Base-by-base conservation (phyloP, 2,888 invertebrate genomes). In the Camponotus fellah region DNA sequence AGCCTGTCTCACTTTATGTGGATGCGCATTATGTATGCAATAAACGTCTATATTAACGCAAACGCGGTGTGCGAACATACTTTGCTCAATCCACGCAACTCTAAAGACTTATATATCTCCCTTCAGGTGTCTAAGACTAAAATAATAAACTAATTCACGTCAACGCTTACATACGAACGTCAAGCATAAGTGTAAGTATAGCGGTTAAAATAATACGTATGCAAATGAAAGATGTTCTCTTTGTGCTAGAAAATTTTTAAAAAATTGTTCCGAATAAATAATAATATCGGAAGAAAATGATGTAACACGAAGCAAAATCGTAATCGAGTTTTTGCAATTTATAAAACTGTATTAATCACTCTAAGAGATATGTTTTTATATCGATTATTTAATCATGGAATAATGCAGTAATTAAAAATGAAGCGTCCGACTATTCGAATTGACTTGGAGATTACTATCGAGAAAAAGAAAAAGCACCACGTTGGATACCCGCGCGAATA, bases 401-500 rank as follows among this genome's bases (percentile, higher is more conserved):
- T 40, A 5, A 12, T 10, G 71, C 53, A 12, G 34, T 49, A 68
- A 56, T 68, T 68, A 76, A 76, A 68, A 76, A 12, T 26, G 43
- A 40, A 34, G 12, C 34, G 17, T 12, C 37, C 71, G 71, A n/a
- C 53, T 40, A 62, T 75, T 65, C n/a, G 58, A 60, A 60, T 32
- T 21, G 66, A 58, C 58, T 64, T 71, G 10, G 40, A 71, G 60
- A 79, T 68, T 58, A 43, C n/a, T 14, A 46, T 71, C 46, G 79
- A 46, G 34, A 58, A 58, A 46, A 71, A 34, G 60, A 46, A 60
- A 66, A 37, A 34, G 82, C 76, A 60, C 66, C 68, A 77, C 60
- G 34, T 46, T 37, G 62, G 34, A 79, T 87, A 72, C 79, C 86
- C 53, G 43, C 46, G 64, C 66, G 68, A 82, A 85, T 76, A 84